Percentiles rank a stretch among this genome's conserved stretches.
These are phyloP conservation scores for Climacteris rufus DNA, from an alignment of 2,113 vertebrate genomes.

Conservation along the genomic window DNA sequence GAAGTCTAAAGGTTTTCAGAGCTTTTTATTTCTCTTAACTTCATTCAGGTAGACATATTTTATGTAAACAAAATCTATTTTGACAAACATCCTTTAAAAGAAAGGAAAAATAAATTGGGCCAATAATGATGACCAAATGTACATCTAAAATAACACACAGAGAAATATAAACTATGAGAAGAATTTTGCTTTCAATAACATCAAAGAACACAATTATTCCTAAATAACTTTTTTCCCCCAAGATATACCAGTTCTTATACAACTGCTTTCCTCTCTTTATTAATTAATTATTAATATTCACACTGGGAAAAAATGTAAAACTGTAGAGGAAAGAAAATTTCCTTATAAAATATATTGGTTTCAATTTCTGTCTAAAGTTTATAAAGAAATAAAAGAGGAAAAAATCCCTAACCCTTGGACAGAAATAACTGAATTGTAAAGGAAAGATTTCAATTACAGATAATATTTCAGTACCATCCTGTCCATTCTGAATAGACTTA, in stretches of 20 bases:
- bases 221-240: not conserved
- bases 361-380: not conserved
- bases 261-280: not conserved
- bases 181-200: not conserved
- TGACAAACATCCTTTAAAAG: not conserved
- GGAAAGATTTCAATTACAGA: not conserved
- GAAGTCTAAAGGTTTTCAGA: not conserved
- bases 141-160: not conserved
- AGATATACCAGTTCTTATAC: not conserved
- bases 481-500: not conserved
- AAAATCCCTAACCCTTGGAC: not conserved
- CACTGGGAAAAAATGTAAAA: not conserved
- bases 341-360: not conserved
- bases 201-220: not conserved
- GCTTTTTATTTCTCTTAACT: not conserved
- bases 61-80: not conserved
- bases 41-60: not conserved
- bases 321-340: not conserved
- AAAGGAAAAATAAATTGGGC: not conserved
- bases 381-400: not conserved
- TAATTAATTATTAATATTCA: not conserved
- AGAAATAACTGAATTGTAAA: not conserved
- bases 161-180: not conserved
- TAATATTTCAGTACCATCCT: not conserved
- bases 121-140: not conserved